Conservation (phyloP, 2,888 invertebrate genomes). For the Hypolimnas misippus region DNA sequence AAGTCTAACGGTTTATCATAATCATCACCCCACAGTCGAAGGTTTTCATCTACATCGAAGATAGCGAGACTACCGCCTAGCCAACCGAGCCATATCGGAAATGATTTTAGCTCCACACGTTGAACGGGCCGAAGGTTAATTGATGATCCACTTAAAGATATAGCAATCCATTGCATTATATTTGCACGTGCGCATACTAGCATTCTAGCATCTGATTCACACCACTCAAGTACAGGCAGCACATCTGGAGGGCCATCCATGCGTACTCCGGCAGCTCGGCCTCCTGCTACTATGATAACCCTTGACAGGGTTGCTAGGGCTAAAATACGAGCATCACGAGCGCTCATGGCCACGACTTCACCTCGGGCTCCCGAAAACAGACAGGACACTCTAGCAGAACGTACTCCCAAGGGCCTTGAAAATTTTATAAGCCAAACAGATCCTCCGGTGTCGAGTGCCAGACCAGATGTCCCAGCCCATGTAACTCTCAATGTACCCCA, state of each 20-base stretch:
- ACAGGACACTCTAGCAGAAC: constrained; percentile 95
- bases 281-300: constrained; percentile 84
- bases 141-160: constrained; percentile 71
- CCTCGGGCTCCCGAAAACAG: constrained; percentile 98
- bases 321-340: constrained; percentile 85
- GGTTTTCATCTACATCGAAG: constrained; percentile 92
- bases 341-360: constrained; percentile 85
- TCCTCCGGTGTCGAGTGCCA: constrained; percentile 94
- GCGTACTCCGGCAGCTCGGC: constrained; percentile 77
- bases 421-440: constrained; percentile 97
- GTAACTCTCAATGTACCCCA: constrained; percentile 77
- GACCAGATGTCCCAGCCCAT: constrained; percentile 76
- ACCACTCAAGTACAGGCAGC: constrained; percentile 96
- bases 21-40: constrained; percentile 95
- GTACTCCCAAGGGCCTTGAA: constrained; percentile 93
- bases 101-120: constrained; percentile 86
- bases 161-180: constrained; percentile 93
- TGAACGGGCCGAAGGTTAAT: constrained; percentile 85
- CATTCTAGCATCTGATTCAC: constrained; percentile 88
- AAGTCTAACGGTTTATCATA: constrained; percentile 94
- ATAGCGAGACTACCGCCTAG: constrained; percentile 92
- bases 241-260: constrained; percentile 90
- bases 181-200: constrained; percentile 94
- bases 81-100: constrained; percentile 88
- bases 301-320: constrained; percentile 97